Base-by-base conservation (phyloP, 2,797 vertebrate genomes). In the Trachurus trachurus region DNA sequence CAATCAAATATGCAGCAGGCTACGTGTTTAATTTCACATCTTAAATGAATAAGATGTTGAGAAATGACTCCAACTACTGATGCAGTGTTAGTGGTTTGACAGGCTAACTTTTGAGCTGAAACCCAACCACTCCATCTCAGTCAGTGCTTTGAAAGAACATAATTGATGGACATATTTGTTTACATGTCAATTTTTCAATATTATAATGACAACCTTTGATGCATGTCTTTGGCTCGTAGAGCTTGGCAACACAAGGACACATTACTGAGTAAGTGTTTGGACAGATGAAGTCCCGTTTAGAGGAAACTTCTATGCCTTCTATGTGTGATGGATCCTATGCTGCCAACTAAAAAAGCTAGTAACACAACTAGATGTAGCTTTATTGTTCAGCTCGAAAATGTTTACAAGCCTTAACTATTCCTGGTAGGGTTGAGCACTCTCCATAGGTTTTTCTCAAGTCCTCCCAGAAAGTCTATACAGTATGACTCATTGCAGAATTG, bases 111-210 rank as follows among this genome's bases (percentile, higher is more conserved):
- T 68, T 71, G 21, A 29, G 9, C 81, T 68, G 53, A 60, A 57
- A 49, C 37, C 22, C 13, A 21, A 45, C 37, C 39, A 40, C 54
- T 78, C 54, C 0, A 68, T 71, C 50, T 73, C 59, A 66, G 47
- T 79, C 42, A 59, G 47, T 58, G 45, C 66, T 69, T 58, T 53
- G 47, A 52, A 81, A 58, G 49, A 47, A 52, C 31, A 17, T 29
- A 76, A 84, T 80, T 86, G 81, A 83, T 66, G 58, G 63, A 80
- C 68, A 85, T 80, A 58, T 75, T 80, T 80, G 80, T 85, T 81
- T 67, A 66, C 72, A 42, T 83, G 79, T 60, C 71, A 71, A 21
- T 85, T 75, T 76, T 66, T 76, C 76, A 70, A 49, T 75, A 61
- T 71, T 29, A 77, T 76, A 78, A 81, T 83, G 72, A 83, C 45